Percentiles rank a stretch among this genome's conserved stretches.
phyloP scores from a whole-genome alignment of 2,888 invertebrate genomes.

The Tineola bisselliella region DNA sequence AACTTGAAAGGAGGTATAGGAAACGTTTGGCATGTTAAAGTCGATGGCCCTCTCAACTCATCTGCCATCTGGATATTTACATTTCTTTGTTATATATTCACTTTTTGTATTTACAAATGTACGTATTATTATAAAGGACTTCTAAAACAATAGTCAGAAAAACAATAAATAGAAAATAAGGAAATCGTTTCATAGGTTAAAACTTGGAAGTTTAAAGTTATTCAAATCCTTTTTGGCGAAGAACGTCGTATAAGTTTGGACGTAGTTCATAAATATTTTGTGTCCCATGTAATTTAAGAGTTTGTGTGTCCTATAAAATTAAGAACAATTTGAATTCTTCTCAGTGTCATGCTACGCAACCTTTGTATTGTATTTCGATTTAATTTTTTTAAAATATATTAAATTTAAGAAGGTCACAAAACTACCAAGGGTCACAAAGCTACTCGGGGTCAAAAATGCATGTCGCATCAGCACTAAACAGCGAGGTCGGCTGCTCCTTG shows the following conservation, averaged over 20 bases:
- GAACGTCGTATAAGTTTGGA: neutral
- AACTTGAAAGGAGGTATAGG: too few species aligned
- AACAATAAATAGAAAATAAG: conserved; percentile 1
- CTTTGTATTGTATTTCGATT: too few species aligned
- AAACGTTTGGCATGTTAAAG: too few species aligned
- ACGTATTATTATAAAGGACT: neutral
- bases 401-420: too few species aligned
- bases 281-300: neutral
- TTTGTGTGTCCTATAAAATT: too few species aligned
- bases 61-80: too few species aligned
- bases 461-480: neutral
- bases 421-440: too few species aligned
- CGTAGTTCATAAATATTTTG: neutral
- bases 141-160: neutral
- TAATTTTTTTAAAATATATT: too few species aligned
- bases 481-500: neutral
- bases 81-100: too few species aligned
- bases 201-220: conserved; percentile 5
- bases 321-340: too few species aligned
- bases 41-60: too few species aligned
- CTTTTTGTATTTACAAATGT: neutral
- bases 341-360: too few species aligned
- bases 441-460: neutral
- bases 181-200: conserved; percentile 9
- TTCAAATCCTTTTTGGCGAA: conserved; percentile 10